Percentiles rank a stretch among this genome's conserved stretches.
Conservation (phyloP, 2,888 invertebrate genomes). For the Drosophila robusta region DNA sequence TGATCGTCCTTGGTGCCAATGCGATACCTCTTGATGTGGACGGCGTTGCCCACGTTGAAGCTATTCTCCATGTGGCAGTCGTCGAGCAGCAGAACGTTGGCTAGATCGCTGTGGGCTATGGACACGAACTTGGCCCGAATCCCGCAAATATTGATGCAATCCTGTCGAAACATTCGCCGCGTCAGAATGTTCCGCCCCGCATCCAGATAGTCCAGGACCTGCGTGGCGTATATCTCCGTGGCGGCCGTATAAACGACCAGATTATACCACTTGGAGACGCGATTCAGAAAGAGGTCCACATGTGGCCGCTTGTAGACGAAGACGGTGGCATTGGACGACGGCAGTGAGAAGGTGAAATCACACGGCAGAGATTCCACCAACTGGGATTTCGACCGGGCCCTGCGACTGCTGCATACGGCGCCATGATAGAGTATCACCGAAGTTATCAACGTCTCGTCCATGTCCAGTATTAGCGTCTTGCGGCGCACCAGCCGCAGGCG, state of each 20-base stretch:
- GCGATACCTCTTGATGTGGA: constrained; percentile 37
- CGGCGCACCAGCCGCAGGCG: constrained; percentile 35
- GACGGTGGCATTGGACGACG: background rate
- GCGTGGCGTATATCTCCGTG: constrained; percentile 27
- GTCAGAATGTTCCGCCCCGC: constrained; percentile 30
- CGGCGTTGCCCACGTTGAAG: constrained; percentile 45
- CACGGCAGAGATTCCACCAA: background rate
- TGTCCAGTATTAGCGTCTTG: constrained; percentile 57
- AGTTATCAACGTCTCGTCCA: constrained; percentile 56
- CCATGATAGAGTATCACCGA: constrained; percentile 7
- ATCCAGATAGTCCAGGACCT: constrained; percentile 46
- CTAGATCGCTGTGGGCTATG: constrained; percentile 10
- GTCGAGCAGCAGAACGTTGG: constrained; percentile 47
- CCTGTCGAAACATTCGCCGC: constrained; percentile 35
- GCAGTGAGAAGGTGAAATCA: constrained; percentile 31
- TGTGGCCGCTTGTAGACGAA: constrained; percentile 57
- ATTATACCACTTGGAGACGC: constrained; percentile 54
- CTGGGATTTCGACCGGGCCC: background rate
- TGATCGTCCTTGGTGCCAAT: constrained; percentile 18
- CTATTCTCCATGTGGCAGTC: constrained; percentile 35
- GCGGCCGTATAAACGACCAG: constrained; percentile 43
- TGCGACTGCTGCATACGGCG: background rate
- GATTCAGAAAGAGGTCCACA: constrained; percentile 53
- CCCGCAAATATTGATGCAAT: constrained; percentile 41
- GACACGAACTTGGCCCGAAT: constrained; percentile 33